Base-by-base conservation (phyloP, 2,113 vertebrate species). In the Salvelinus fontinalis region DNA sequence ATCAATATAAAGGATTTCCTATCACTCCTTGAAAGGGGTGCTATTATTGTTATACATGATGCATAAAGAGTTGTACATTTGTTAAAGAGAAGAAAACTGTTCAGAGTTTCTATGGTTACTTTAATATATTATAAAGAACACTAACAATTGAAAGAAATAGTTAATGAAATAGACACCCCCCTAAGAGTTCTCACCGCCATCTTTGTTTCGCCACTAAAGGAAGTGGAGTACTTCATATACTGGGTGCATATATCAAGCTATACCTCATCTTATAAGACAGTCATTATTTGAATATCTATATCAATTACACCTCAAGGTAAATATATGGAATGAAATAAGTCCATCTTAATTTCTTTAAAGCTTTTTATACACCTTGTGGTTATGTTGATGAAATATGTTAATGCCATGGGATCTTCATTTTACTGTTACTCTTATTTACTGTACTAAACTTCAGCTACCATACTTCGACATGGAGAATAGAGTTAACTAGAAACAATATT, bases 1-100 rank as follows among this genome's bases (percentile, higher is more conserved):
- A 90, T 92, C 88, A 84, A 89, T 89, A 80, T 89, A 80, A 92
- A 88, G 86, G 86, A 90, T 91, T 91, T 92, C 88, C 90, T 89
- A 89, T 92, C 91, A 91, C 89, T 88, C 86, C 87, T 87, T 83
- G 83, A 75, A 87, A 88, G 76, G 81, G 86, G 67, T 70, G 67
- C 77, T 75, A 79, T 71, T 71, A 67, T 74, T 66, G 85, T 87
- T 90, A 83, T 91, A 92, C 84, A 87, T 89, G 91, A 93, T 90
- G 86, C 88, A 91, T 91, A 88, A 89, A 89, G 86, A 89, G 81
- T 78, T 84, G 66, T 71, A 81, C 79, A 79, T 74, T 77, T 66
- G 59, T 89, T 80, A 75, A 89, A 91, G 84, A 89, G 85, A 89
- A 88, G 86, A 86, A 90, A 90, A 90, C 86, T 85, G 86, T 79